Evolutionary conservation across 2,888 invertebrate genomes (phyloP).

Genomic region (Leptopilina syphax): DNA sequence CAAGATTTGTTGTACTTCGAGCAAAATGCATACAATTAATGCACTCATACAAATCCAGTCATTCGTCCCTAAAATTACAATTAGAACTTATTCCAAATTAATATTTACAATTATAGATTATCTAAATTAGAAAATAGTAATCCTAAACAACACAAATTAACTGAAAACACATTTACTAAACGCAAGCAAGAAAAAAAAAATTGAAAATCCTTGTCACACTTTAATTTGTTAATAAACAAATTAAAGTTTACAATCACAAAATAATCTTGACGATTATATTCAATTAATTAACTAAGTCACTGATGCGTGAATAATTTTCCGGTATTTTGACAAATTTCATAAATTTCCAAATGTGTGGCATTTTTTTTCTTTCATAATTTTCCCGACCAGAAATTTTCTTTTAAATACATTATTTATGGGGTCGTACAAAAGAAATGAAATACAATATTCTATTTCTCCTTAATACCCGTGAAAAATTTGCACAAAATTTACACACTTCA

Average conservation of each 20-base stretch:
- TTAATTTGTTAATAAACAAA: background rate
- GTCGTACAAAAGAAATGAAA: constrained; percentile 19
- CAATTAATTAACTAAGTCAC: background rate
- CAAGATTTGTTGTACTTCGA: background rate
- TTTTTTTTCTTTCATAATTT: background rate
- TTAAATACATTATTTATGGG: background rate
- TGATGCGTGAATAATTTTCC: background rate
- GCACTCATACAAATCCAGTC: constrained; percentile 20
- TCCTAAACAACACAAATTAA: background rate
- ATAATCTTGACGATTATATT: background rate
- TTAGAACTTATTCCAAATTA: constrained; percentile 11
- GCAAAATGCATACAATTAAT: constrained; percentile 8
- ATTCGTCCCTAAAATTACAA: constrained; percentile 8
- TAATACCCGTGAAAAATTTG: constrained; percentile 6
- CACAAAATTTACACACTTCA: constrained; percentile 16
- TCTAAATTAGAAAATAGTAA: constrained; percentile 19
- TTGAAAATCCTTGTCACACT: background rate
- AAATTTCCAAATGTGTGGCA: background rate
- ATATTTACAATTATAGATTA: constrained; percentile 23
- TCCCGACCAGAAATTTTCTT: background rate
- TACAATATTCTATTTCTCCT: background rate
- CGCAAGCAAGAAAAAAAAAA: background rate
- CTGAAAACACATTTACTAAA: background rate
- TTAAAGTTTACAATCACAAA: constrained; percentile 1
- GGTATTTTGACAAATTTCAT: background rate